Base-by-base conservation (phyloP, 92 coral and sea anemone genomes). In the Palythoa heliodiscus region DNA sequence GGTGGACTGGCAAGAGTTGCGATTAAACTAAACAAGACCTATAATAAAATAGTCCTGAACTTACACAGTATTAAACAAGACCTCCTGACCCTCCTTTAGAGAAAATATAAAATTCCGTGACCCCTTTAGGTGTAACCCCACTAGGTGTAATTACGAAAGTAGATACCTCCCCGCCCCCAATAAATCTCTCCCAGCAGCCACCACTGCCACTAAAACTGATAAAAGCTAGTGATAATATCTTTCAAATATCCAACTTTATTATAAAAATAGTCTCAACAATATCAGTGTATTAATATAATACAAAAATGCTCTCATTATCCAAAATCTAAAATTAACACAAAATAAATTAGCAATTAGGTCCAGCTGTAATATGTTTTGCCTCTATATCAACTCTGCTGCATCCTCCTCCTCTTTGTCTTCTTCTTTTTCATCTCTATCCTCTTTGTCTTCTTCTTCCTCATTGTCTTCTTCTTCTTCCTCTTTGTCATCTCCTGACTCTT, bases 371-470 rank as follows among this genome's bases (percentile, higher is more conserved):
- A 58, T 58, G 64, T 58, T 14, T 22, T 43, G 50, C 50, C 50
- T 43, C 50, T 43, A 43, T 43, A 43, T 43, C 4, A 43, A 43
- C 50, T 43, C 50, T 43, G 50, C 50, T 58, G 64, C 23, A 58
- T 58, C 64, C n/a, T 58, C 64, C 64, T 58, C 22, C 64, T 58
- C 22, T 58, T 58, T 58, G 64, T 58, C 64, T 15, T 58, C 22
- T 15, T 58, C 64, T 58, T 5, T 58, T 76, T 76, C 82, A 76
- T 76, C 82, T 39, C 47, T 76, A 47, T 76, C 82, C 64, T 58
- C 64, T 58, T 58, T 58, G 64, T 58, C 64, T 58, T 78, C 70
- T 55, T 78, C 83, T 29, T 79, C 53, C 37, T 79, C 29, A 72
- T 22, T 39, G 47, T 40, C 75, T 35, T 76, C 68, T 29, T 53